Percentiles rank a stretch among this genome's conserved stretches.
These are phyloP conservation scores for Osmerus mordax DNA, from an alignment of 2,113 vertebrate species.

Conservation along the genomic window DNA sequence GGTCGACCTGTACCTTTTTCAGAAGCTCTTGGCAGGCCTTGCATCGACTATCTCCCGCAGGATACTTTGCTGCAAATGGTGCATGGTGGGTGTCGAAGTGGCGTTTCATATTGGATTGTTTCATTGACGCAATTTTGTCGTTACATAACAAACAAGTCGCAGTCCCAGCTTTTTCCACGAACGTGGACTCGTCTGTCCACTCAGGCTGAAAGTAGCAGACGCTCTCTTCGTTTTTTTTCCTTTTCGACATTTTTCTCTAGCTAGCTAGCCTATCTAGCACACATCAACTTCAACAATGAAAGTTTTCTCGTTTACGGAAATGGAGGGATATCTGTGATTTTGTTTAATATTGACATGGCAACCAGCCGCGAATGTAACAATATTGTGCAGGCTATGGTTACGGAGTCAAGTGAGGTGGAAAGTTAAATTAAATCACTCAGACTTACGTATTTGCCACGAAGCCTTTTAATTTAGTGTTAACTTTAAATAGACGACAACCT, in stretches of 20 bases:
- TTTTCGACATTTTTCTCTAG: neutral
- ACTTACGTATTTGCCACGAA: too few relatives aligned
- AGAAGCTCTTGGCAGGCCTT: conserved; percentile 42
- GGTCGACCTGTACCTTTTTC: neutral
- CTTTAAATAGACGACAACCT: too few relatives aligned
- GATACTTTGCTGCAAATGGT: conserved; percentile 31
- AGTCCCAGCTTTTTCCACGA: conserved; percentile 25
- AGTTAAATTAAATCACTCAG: too few relatives aligned
- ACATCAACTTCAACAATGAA: too few relatives aligned
- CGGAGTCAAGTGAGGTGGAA: too few relatives aligned
- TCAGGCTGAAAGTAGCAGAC: neutral
- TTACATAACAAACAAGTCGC: conserved; percentile 41
- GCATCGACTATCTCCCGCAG: conserved; percentile 35
- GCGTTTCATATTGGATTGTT: conserved; percentile 41
- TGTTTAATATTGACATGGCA: too few relatives aligned
- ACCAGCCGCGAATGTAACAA: too few relatives aligned
- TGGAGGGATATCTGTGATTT: too few relatives aligned
- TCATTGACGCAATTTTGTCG: conserved; percentile 44
- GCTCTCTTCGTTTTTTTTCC: neutral
- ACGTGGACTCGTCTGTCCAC: neutral
- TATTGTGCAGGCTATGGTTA: too few relatives aligned
- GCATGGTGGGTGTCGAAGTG: conserved; percentile 46
- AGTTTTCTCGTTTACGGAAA: too few relatives aligned
- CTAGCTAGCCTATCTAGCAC: too few relatives aligned
- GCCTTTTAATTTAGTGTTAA: too few relatives aligned